A percentile compares a stretch with the other conserved stretches of the same genome.
phyloP scores from a whole-genome alignment of 2,113 vertebrate genomes.

The Macroglossus sobrinus region DNA sequence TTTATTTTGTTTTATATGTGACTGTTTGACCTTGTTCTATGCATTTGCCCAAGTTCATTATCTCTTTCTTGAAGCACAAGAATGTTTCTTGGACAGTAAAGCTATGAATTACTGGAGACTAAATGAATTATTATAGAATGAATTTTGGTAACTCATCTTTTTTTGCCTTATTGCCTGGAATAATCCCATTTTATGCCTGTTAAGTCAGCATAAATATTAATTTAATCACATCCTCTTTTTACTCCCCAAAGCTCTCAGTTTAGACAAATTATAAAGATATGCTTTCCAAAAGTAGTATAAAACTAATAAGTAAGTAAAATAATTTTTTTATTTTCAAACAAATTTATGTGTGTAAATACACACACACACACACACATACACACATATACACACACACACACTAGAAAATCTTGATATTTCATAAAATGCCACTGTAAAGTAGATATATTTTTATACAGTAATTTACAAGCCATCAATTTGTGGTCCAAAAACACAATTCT shows the following conservation, averaged over 20 bases:
- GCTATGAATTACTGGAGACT: neutral
- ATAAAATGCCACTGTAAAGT: neutral
- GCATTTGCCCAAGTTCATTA: neutral
- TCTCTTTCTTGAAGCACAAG: neutral
- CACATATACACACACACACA: too few species aligned
- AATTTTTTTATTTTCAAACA: neutral
- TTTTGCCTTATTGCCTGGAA: neutral
- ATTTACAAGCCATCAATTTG: neutral
- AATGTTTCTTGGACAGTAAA: neutral
- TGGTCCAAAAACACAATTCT: neutral
- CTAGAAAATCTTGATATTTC: neutral
- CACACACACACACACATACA: too few species aligned
- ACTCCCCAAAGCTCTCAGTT: neutral
- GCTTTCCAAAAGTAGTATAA: neutral
- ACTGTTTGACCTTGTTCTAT: neutral
- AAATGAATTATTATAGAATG: constrained; percentile 12
- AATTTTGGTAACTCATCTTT: neutral
- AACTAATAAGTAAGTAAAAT: neutral
- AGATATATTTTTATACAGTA: neutral
- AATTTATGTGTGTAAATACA: neutral
- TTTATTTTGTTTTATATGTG: neutral
- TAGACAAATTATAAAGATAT: neutral
- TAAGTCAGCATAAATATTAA: neutral
- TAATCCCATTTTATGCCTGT: neutral
- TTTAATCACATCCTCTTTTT: neutral